Conservation (phyloP, 2,888 invertebrate species). For the Parapristionchus giblindavisi region DNA sequence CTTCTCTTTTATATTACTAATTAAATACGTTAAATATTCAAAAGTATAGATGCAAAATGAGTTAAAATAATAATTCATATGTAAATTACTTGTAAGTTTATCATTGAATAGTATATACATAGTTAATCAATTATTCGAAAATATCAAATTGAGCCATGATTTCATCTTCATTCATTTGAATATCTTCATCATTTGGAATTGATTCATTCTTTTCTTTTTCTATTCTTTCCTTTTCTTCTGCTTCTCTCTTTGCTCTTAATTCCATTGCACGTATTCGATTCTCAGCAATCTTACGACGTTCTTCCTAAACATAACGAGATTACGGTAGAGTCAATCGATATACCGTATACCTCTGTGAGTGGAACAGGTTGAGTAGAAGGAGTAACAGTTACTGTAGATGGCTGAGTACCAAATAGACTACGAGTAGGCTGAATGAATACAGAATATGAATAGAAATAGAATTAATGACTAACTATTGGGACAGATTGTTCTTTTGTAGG, state of each 20-base stretch:
- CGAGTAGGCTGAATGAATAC: background rate
- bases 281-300: conserved; percentile 30
- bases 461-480: background rate
- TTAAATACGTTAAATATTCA: too few relatives aligned
- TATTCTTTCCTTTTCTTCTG: conserved; percentile 10
- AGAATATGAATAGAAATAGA: background rate
- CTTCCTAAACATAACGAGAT: background rate
- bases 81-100: conserved; percentile 3
- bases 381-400: background rate
- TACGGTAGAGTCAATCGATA: background rate
- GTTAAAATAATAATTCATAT: too few relatives aligned
- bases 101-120: background rate
- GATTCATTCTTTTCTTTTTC: conserved; percentile 6
- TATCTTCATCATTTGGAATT: background rate
- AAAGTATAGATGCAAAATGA: too few relatives aligned
- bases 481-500: background rate
- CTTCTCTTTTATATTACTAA: too few relatives aligned
- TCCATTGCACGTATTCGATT: conserved; percentile 26
- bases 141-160: conserved; percentile 32
- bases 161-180: conserved; percentile 6
- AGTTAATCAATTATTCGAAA: conserved; percentile 19
- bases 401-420: conserved; percentile 19
- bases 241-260: conserved; percentile 20
- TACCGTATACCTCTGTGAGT: conserved; percentile 21
- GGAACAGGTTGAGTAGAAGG: background rate